A percentile compares a stretch with the other conserved stretches of the same genome.
phyloP scores from a whole-genome alignment of 1,140 invertebrate species.

The Brachionus rubens region DNA sequence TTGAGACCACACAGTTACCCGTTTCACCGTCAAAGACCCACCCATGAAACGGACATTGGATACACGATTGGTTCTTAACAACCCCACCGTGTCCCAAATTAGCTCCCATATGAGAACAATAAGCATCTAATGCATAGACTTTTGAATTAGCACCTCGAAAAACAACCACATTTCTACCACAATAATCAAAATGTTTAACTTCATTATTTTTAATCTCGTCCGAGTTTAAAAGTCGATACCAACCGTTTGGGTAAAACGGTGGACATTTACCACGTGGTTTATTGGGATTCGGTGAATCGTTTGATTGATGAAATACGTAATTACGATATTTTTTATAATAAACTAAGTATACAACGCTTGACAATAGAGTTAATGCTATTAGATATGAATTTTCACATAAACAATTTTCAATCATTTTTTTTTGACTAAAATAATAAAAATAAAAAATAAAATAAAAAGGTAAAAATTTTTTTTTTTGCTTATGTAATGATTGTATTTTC shows the following conservation, averaged over 20 bases:
- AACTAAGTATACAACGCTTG: neutral
- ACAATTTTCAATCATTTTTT: neutral
- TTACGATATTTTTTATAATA: conserved; percentile 29
- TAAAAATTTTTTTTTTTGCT: neutral
- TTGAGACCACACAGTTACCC: conserved; percentile 64
- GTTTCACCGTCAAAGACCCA: conserved; percentile 71
- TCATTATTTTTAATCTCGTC: conserved; percentile 64
- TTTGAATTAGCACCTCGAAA: conserved; percentile 64
- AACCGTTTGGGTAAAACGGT: conserved; percentile 78
- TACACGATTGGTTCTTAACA: conserved; percentile 68
- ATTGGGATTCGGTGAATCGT: conserved; percentile 8
- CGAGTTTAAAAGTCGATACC: conserved; percentile 73
- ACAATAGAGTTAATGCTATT: neutral
- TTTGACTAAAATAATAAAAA: neutral
- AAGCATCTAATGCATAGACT: conserved; percentile 71
- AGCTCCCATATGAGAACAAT: conserved; percentile 79
- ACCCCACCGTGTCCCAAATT: conserved; percentile 72
- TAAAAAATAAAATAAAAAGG: neutral
- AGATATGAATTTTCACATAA: conserved; percentile 2
- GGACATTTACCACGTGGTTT: conserved; percentile 36
- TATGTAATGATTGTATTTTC: no score
- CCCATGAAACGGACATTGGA: conserved; percentile 78
- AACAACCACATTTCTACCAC: conserved; percentile 71
- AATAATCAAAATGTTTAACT: conserved; percentile 63
- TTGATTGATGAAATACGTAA: conserved; percentile 37